A percentile compares a stretch with the other conserved stretches of the same genome.
These are phyloP conservation scores for Turdus rufiventris DNA, from an alignment of 2,113 vertebrate species.

Conservation along the genomic window DNA sequence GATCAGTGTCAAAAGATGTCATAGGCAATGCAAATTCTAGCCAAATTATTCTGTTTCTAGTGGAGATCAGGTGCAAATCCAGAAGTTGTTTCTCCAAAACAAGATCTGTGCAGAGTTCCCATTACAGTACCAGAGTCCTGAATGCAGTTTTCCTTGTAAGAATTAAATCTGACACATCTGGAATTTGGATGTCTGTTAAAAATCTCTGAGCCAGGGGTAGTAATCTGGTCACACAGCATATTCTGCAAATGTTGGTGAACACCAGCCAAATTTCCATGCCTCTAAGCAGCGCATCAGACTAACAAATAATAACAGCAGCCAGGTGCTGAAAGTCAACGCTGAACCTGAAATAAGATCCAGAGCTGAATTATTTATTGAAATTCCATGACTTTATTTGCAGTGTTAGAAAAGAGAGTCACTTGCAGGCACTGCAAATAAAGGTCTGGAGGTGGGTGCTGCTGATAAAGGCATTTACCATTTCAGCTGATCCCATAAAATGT, in stretches of 20 bases:
- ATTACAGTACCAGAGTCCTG: not conserved
- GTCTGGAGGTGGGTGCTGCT: not conserved
- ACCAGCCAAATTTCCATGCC: conserved; percentile 64
- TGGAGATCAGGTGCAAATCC: not conserved
- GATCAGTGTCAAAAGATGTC: not conserved
- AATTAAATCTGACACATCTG: conserved; percentile 32
- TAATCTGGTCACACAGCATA: not conserved
- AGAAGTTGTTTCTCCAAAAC: not conserved
- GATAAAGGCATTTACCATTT: not conserved
- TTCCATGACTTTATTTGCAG: conserved; percentile 71
- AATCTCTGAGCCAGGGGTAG: conserved; percentile 12
- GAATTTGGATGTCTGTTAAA: conserved; percentile 24
- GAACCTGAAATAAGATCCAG: conserved; percentile 64
- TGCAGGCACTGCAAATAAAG: not conserved
- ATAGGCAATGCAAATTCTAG: not conserved
- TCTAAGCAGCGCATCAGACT: not conserved
- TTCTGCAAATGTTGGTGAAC: conserved; percentile 47
- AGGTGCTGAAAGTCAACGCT: conserved; percentile 72
- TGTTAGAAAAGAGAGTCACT: not conserved
- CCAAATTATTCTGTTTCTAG: conserved; percentile 5
- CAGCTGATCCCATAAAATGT: not conserved
- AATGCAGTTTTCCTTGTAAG: not conserved
- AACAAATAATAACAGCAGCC: conserved; percentile 52
- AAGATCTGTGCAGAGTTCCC: not conserved
- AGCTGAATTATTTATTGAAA: conserved; percentile 83